Base-by-base conservation (phyloP, 2,888 invertebrate genomes). In the Clanis bilineata region DNA sequence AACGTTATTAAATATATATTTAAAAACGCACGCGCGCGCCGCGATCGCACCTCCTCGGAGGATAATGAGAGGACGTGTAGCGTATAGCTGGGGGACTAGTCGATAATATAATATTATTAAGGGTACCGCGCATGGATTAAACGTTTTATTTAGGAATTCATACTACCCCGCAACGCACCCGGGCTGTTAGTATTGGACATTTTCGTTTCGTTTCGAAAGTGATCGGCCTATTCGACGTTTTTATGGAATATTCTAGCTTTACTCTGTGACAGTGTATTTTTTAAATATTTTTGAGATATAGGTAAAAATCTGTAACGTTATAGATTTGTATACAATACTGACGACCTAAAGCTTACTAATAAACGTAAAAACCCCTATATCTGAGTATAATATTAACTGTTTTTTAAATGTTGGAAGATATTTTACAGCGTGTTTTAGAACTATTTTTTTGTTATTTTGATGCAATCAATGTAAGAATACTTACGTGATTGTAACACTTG, bases 11-110 rank as follows among this genome's bases (percentile, higher is more conserved):
- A 81, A 73, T 76, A 59, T 59, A 73, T 59, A 73, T 72, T 72
- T 73, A 71, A 71, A 72, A 74, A 77, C 77, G 86, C 82, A 84
- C 83, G 86, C 88, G 88, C 87, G 90, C 88, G 89, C 85, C 87
- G 90, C 83, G 71, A 77, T 74, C 69, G 36, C 22, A 57, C 36
- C 28, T 18, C 58, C 12, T 22, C n/a, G 12, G 38, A 39, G 25
- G 18, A 25, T n/a, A 9, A 6, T 15, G 21, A 9, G 7, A 6
- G 1, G n/a, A 6, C 18, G 51, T 51, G 38, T 58, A 51, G 47
- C 21, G 39, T 25, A 38, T 51, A 2, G 58, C 58, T 58, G 18
- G 28, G 51, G 39, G n/a, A n/a, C n/a, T n/a, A n/a, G n/a, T n/a
- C n/a, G n/a, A 15, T 1, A 44, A 15, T 15, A 28, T 36, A 18